These are phyloP conservation scores for Phalacrocorax pelagicus DNA, from an alignment of 2,113 vertebrate species.

Conservation along the genomic window DNA sequence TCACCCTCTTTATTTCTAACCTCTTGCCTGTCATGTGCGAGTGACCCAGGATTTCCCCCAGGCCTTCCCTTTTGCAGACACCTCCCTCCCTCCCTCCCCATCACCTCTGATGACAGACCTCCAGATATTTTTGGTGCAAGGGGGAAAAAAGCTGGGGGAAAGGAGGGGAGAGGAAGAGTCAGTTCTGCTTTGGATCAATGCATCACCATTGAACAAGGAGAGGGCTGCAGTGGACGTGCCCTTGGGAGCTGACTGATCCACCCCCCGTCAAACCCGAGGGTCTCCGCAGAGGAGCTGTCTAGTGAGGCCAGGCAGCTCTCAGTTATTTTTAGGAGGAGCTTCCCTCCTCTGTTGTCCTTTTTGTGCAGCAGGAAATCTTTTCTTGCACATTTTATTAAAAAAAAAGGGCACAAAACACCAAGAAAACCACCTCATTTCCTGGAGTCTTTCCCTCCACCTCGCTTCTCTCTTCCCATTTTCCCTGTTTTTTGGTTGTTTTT, in stretches of 20 bases:
- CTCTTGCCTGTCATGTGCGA: accelerated
- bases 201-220: background rate
- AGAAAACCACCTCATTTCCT: slow-evolving; percentile 6
- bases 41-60: background rate
- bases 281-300: background rate
- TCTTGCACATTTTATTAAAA: background rate
- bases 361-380: slow-evolving; percentile 41
- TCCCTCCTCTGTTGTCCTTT: slow-evolving; percentile 25
- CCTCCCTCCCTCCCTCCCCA: background rate
- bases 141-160: background rate
- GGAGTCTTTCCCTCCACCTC: slow-evolving; percentile 6
- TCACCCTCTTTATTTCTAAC: background rate
- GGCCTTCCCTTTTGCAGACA: background rate
- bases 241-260: background rate
- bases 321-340: slow-evolving; percentile 61
- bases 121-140: background rate
- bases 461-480: background rate
- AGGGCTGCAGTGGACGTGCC: background rate
- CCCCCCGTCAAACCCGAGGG: background rate
- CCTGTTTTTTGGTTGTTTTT: background rate
- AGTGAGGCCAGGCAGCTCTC: background rate
- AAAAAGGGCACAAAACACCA: background rate
- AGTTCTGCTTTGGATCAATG: background rate
- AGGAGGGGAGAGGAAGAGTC: background rate
- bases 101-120: background rate